Evolutionary conservation across 2,888 invertebrate genomes (phyloP).

Genomic region (Molorchus minor): DNA sequence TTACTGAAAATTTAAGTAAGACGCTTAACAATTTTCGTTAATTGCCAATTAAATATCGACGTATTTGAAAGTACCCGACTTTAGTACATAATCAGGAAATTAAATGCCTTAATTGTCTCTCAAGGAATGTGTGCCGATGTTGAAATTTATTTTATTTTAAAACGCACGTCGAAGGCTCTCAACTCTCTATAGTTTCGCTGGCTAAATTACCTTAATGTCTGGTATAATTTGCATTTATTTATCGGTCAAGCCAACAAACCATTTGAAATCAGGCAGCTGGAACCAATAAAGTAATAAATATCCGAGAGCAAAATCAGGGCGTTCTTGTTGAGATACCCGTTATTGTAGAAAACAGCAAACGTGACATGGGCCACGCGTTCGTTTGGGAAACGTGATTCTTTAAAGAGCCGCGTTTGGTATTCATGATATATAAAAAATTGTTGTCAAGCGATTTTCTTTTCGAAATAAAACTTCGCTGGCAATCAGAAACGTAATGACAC

Average conservation of each 20-base stretch:
- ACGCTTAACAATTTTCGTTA: background rate
- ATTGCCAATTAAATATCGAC: background rate
- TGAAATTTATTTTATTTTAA: slow-evolving; percentile 7
- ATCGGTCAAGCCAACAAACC: background rate
- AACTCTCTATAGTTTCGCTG: background rate
- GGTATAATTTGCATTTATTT: background rate
- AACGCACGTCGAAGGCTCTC: background rate
- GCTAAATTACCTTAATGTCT: background rate
- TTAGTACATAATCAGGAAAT: slow-evolving; percentile 2
- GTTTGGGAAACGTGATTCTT: background rate
- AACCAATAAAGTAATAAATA: background rate
- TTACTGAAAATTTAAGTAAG: no score
- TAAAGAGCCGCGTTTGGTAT: background rate
- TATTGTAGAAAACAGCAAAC: background rate
- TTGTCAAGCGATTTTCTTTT: background rate
- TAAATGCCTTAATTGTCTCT: background rate
- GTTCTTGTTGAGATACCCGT: background rate
- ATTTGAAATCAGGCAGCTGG: background rate
- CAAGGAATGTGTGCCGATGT: slow-evolving; percentile 2
- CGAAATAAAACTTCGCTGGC: background rate
- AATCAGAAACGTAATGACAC: background rate
- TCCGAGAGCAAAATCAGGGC: background rate
- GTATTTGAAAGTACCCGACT: background rate
- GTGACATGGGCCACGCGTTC: background rate
- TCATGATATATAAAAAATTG: background rate